Evolutionary conservation across 2,888 invertebrate genomes (phyloP).

Genomic region (Isotomurus palustris): DNA sequence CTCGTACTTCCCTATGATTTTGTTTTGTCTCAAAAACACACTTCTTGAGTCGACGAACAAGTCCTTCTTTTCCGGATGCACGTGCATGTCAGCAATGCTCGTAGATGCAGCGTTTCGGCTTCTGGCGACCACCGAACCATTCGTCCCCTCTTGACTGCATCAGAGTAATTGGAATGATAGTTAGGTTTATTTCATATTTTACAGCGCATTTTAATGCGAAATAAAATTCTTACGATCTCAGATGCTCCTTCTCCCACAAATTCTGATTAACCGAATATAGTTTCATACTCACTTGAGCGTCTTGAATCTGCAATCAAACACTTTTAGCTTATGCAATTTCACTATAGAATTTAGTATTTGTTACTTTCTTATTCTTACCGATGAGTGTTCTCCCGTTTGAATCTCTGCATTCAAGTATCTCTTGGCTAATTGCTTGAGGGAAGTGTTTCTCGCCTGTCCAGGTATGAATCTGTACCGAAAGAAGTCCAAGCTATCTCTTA

Average conservation of each 20-base stretch:
- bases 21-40: constrained; percentile 56
- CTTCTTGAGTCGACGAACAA: constrained; percentile 5
- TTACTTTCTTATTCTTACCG: background rate
- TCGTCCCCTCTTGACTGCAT: no score
- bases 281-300: constrained; percentile 13
- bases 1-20: constrained; percentile 60
- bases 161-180: no score
- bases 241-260: constrained; percentile 3
- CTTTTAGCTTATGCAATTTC: background rate
- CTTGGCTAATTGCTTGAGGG: background rate
- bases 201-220: no score
- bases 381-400: constrained; percentile 7
- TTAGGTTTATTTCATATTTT: no score
- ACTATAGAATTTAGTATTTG: background rate
- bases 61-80: constrained; percentile 6
- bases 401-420: background rate
- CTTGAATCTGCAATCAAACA: constrained; percentile 3
- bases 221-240: no score
- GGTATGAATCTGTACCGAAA: background rate
- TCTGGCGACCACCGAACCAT: no score
- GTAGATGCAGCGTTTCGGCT: background rate
- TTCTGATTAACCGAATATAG: constrained; percentile 4
- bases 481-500: constrained; percentile 4
- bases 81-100: constrained; percentile 3
- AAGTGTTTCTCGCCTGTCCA: background rate